Evolutionary conservation across 2,113 vertebrate species (phyloP), one percentile per base, ranked within the genome.

Genomic region (Dicrurus megarhynchus): DNA sequence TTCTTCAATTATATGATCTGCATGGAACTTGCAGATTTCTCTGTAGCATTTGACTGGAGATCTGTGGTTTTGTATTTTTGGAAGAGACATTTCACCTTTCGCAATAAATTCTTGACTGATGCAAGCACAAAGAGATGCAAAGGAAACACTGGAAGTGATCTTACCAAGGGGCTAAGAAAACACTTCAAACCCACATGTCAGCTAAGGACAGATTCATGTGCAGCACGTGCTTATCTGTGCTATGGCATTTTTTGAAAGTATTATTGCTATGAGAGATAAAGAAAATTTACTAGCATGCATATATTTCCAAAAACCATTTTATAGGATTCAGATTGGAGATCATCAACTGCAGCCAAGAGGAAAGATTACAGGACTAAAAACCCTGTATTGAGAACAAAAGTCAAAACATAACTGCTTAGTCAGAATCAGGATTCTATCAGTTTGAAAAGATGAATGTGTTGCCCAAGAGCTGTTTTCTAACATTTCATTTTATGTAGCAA

Each of bases 191-290:
- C 35, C 55, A 50, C 71, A 63, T 55, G 94, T 95, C 91, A 90
- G 56, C 93, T 95, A 70, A 95, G 95, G 94, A 95, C 83, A 96
- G 95, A 95, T 96, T 97, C 76, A 92, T 95, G 86, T 74, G 73
- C 76, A 84, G 89, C 91, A 89, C 1, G 2, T 90, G 47, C 76
- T 96, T 95, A 89, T 95, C 91, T 84, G 39, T 35, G 41, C 30
- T 70, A 57, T 1, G 11, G 70, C 57, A 55, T 46, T 89, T 83
- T 96, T 57, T 77, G 35, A 33, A 95, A 90, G 39, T 23, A 95
- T 89, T 86, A 77, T 71, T 78, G 76, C 69, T 67, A 23, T 16
- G 17, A 78, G 33, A 84, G 83, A 95, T 90, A 96, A 83, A 85
- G 59, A 92, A 70, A 86, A 93, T 95, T 90, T 95, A 93, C 71